These are phyloP conservation scores for Limenitis camilla DNA, from an alignment of 2,888 invertebrate genomes.

Conservation along the genomic window DNA sequence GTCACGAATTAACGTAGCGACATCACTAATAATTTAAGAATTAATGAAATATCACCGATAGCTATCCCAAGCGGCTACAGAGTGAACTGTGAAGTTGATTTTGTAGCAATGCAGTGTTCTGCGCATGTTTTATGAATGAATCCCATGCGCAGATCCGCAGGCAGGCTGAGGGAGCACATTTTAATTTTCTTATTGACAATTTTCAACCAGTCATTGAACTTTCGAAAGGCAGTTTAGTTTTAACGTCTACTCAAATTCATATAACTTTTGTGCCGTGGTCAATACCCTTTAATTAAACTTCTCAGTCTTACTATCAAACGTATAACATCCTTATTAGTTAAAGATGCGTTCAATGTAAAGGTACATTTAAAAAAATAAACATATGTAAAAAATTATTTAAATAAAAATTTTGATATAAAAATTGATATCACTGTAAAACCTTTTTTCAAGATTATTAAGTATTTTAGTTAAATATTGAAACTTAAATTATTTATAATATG, in stretches of 20 bases:
- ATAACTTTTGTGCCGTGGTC: slow-evolving; percentile 18
- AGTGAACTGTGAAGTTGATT: slow-evolving; percentile 64
- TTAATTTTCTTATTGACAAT: slow-evolving; percentile 62
- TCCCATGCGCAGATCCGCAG: slow-evolving; percentile 57
- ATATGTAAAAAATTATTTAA: background rate
- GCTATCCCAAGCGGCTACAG: slow-evolving; percentile 40
- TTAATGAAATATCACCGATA: slow-evolving; percentile 46
- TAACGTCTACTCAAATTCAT: slow-evolving; percentile 11
- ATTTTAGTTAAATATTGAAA: too few species aligned
- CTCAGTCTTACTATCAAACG: slow-evolving; percentile 19
- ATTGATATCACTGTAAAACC: too few species aligned
- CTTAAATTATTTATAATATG: too few species aligned
- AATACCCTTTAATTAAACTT: slow-evolving; percentile 17
- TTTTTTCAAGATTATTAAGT: too few species aligned
- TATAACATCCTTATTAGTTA: slow-evolving; percentile 21
- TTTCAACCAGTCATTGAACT: slow-evolving; percentile 57
- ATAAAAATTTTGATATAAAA: too few species aligned
- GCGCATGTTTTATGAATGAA: slow-evolving; percentile 59
- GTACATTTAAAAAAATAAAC: background rate
- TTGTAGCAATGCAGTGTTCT: slow-evolving; percentile 70
- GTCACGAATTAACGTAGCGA: slow-evolving; percentile 25
- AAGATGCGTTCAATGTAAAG: slow-evolving; percentile 23
- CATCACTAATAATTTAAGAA: slow-evolving; percentile 41
- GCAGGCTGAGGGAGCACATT: slow-evolving; percentile 37
- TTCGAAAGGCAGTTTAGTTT: slow-evolving; percentile 13